Conservation (phyloP, 1,140 invertebrate species). For the Chlorops oryzae region DNA sequence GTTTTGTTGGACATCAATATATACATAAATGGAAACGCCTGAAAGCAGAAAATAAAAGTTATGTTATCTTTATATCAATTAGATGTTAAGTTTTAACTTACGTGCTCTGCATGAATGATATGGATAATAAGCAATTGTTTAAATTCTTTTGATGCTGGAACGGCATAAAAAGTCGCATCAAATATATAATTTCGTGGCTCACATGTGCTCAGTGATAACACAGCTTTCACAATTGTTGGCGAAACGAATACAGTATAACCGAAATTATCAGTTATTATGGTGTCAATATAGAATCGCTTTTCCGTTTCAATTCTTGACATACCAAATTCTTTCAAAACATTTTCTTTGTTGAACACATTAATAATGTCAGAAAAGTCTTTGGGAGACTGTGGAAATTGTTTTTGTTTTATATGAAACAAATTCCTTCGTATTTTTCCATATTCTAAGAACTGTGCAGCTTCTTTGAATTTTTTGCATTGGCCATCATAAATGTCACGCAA, state of each 20-base stretch:
- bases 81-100: neutral
- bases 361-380: conserved; percentile 1
- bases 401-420: conserved; percentile 5
- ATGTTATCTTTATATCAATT: neutral
- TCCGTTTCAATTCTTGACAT: too few species aligned
- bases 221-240: too few species aligned
- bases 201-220: too few species aligned
- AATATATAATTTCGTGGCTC: conserved; percentile 5
- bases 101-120: too few species aligned
- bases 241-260: too few species aligned
- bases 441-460: neutral
- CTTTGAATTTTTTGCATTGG: conserved; percentile 6
- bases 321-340: neutral
- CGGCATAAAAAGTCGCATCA: conserved; percentile 3
- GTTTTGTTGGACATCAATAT: conserved; percentile 2
- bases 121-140: too few species aligned
- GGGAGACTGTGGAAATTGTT: conserved; percentile 5
- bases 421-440: conserved; percentile 4
- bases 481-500: conserved; percentile 5
- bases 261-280: conserved; percentile 7
- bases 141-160: conserved; percentile 8
- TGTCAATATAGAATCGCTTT: too few species aligned
- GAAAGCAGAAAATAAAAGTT: conserved; percentile 2
- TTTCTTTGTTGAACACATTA: conserved; percentile 3
- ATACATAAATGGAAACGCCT: conserved; percentile 9